phyloP scores from a whole-genome alignment of 2,113 vertebrate genomes.

The Eleginops maclovinus region DNA sequence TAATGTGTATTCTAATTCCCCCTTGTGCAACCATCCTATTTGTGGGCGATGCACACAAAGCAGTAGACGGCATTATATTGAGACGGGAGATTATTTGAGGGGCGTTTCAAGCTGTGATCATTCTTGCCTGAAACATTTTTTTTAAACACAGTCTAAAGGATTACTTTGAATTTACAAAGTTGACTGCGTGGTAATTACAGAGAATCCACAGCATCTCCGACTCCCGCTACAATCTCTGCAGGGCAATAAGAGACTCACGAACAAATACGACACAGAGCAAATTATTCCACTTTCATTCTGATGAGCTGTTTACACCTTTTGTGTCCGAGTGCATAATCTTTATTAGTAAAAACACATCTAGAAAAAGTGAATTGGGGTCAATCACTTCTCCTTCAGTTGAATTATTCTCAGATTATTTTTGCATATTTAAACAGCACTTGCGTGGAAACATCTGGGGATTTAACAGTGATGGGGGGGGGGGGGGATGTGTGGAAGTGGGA shows the following conservation, averaged over 20 bases:
- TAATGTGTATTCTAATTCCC: conserved; percentile 48
- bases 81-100: conserved; percentile 59
- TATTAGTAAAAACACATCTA: conserved; percentile 36
- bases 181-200: conserved; percentile 49
- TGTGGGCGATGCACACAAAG: conserved; percentile 24
- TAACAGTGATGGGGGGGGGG: conserved; percentile 37
- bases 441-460: conserved; percentile 58
- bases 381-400: conserved; percentile 66
- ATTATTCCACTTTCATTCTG: neutral
- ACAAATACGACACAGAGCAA: conserved; percentile 1
- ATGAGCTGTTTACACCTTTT: conserved; percentile 39
- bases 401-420: conserved; percentile 73
- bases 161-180: conserved; percentile 50
- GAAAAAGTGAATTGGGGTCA: conserved; percentile 74
- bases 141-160: conserved; percentile 51
- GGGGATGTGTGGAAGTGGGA: conserved; percentile 13
- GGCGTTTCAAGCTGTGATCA: conserved; percentile 41
- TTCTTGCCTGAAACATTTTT: conserved; percentile 59
- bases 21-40: conserved; percentile 28
- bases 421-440: conserved; percentile 65
- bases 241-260: conserved; percentile 25
- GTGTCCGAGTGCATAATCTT: conserved; percentile 36
- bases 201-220: conserved; percentile 43
- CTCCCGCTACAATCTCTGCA: conserved; percentile 30
- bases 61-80: conserved; percentile 38